Conservation (phyloP, 2,113 vertebrate genomes). For the Diphyllodes magnificus region DNA sequence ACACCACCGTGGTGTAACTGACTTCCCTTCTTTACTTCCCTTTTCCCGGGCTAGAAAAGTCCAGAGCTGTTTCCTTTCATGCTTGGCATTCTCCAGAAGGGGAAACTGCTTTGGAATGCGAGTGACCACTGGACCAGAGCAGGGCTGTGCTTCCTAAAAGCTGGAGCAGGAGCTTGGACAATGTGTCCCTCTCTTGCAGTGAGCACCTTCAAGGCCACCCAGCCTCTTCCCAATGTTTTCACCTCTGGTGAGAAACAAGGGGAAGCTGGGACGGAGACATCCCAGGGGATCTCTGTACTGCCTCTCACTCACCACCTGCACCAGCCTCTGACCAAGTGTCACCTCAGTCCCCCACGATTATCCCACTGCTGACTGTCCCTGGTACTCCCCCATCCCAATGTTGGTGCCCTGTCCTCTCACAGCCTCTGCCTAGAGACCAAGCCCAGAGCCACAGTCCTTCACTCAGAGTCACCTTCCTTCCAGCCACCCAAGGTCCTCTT, state of each 20-base stretch:
- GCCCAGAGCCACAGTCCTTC: not conserved
- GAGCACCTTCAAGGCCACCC: not conserved
- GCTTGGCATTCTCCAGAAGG: not conserved
- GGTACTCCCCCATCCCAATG: not conserved
- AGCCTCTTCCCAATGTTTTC: accelerated
- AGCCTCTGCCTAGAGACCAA: not conserved
- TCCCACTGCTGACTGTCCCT: not conserved
- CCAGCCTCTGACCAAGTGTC: not conserved
- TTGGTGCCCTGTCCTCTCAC: not conserved
- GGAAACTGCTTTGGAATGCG: not conserved
- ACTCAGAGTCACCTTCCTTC: not conserved
- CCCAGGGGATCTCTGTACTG: not conserved
- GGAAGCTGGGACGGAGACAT: not conserved
- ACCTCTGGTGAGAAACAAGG: not conserved
- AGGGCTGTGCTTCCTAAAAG: not conserved
- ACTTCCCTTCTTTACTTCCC: not conserved
- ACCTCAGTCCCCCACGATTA: not conserved
- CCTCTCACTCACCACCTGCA: not conserved
- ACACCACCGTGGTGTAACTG: accelerated
- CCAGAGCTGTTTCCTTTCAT: not conserved
- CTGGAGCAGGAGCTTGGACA: not conserved
- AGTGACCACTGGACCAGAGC: not conserved
- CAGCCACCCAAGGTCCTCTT: not conserved
- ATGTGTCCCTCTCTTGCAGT: not conserved
- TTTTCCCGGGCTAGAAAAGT: not conserved